phyloP scores from a whole-genome alignment of 2,888 invertebrate species.

The Amphipyra berbera region DNA sequence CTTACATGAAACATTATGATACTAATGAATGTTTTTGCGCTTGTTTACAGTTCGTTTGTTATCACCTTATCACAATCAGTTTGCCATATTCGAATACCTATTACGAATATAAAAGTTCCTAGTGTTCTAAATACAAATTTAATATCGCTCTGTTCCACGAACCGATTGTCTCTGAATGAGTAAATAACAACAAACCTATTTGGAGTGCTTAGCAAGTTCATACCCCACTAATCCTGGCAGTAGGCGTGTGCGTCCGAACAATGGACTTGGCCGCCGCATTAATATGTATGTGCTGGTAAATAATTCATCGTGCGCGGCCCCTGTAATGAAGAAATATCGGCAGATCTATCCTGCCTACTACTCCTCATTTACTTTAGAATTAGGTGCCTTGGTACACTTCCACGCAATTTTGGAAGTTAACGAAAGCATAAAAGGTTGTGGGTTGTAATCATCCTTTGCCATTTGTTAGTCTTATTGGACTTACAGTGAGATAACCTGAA shows the following conservation, averaged over 20 bases:
- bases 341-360: conserved; percentile 16
- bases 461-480: too few species aligned
- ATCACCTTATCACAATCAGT: too few species aligned
- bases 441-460: neutral
- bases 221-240: conserved; percentile 2
- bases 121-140: neutral
- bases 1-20: too few species aligned
- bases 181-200: conserved; percentile 4
- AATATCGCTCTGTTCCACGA: neutral
- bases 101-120: too few species aligned
- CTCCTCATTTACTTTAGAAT: conserved; percentile 27
- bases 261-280: conserved; percentile 23
- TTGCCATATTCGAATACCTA: too few species aligned
- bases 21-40: too few species aligned
- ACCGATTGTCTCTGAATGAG: neutral
- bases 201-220: conserved; percentile 9
- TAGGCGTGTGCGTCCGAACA: conserved; percentile 6
- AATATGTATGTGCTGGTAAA: conserved; percentile 47
- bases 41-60: too few species aligned
- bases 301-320: conserved; percentile 42
- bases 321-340: conserved; percentile 51
- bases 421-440: neutral
- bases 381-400: conserved; percentile 1
- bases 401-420: neutral
- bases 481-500: too few species aligned